Base-by-base conservation (phyloP, 2,888 invertebrate genomes). In the Melanargia galathea region DNA sequence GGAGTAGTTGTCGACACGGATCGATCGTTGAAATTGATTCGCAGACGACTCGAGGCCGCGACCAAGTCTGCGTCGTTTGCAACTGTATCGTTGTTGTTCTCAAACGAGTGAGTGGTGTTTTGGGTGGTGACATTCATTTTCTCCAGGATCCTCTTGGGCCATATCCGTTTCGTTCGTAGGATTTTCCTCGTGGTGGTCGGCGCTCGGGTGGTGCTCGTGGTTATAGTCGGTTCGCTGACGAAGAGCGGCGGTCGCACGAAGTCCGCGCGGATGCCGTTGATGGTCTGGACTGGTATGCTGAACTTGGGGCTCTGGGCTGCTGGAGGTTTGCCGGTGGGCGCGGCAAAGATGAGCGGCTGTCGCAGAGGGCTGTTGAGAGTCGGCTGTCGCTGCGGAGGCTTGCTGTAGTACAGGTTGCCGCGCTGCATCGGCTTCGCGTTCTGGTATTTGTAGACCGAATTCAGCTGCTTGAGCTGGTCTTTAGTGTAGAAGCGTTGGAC, bases 151-250 rank as follows among this genome's bases (percentile, higher is more conserved):
- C 80, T 81, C 66, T 87, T 86, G 8, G 91, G 91, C 91, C 91
- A 91, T 77, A 91, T 91, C 77, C 91, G 79, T 76, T 90, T 91
- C 46, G 84, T 90, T 74, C 92, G 81, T 65, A 87, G 70, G 58
- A 81, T 70, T 76, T 78, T 84, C 67, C 73, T 76, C 2, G 90
- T 88, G 13, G 90, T 88, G 6, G 86, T 79, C 5, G 86, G 82
- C 10, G 81, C 75, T 6, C 77, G 78, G 10, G 74, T 73, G 20
- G 73, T 74, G 7, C 75, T 75, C 1, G 40, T 40, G 7, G 40
- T 40, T 7, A 18, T 40, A 0, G 72, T 74, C n/a, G 81, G 77
- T 7, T 77, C 77, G 26, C 75, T 71, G 62, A 65, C 68, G 20
- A 68, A 49, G 70, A 78, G 80, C 43, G 89, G 87, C 6, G 90